A percentile compares a stretch with the other conserved stretches of the same genome.
These are phyloP conservation scores for Triplophysa yarkandensis DNA, from an alignment of 2,797 vertebrate genomes.

Conservation along the genomic window DNA sequence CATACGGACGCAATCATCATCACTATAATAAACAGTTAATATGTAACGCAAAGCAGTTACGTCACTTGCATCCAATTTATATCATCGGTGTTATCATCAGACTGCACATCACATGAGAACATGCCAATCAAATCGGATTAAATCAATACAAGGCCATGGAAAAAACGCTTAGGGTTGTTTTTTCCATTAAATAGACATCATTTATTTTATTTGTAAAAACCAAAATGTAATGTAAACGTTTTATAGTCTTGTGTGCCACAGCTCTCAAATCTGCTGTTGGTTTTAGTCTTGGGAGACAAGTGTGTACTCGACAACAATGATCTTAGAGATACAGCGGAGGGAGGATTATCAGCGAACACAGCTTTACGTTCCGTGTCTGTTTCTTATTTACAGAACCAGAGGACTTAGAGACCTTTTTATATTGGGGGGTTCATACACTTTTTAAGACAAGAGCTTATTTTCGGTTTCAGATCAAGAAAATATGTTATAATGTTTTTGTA, in stretches of 20 bases:
- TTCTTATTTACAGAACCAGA: background rate
- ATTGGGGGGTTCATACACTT: too few relatives aligned
- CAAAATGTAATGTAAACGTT: background rate
- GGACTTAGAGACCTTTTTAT: too few relatives aligned
- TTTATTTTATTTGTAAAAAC: background rate
- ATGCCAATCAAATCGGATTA: background rate
- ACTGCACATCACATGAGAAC: background rate
- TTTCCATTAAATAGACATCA: too few relatives aligned
- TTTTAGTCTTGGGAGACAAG: background rate
- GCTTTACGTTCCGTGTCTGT: background rate
- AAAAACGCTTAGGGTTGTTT: too few relatives aligned
- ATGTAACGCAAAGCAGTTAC: background rate
- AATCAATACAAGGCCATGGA: background rate
- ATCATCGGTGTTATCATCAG: too few relatives aligned
- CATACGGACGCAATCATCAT: background rate
- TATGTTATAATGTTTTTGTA: too few relatives aligned
- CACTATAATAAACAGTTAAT: background rate
- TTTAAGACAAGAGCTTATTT: too few relatives aligned
- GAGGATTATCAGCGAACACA: background rate
- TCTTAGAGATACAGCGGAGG: background rate
- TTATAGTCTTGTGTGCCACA: background rate
- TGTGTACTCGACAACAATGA: background rate
- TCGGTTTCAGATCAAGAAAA: too few relatives aligned
- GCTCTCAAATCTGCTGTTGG: background rate
- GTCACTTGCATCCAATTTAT: too few relatives aligned